Evolutionary conservation across 2,113 vertebrate species (phyloP), one percentile per base, ranked within the genome.

Genomic region (Pseudolaguvia tuberculata): DNA sequence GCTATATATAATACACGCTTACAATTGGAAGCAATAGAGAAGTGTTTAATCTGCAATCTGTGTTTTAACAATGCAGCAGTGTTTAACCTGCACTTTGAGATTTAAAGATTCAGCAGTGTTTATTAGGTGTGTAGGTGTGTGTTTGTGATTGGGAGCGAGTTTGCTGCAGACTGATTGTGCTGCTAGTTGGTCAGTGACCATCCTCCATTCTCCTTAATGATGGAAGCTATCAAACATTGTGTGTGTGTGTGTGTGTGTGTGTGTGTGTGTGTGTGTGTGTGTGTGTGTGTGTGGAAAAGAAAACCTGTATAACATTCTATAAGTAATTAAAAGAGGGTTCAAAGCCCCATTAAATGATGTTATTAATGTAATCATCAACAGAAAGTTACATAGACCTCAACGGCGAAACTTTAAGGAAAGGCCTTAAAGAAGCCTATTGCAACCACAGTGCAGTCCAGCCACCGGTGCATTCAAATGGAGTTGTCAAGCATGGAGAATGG

Each of bases 201-300:
- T 67, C 35, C 13, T 31, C 45, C 14, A 47, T 73, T 15, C 23
- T 62, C 52, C 72, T 70, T 84, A 78, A 83, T 88, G 85, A 88
- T 87, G 87, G 81, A 55, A 62, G 42, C 80, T 79, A 83, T 86
- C 78, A 84, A 80, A 84, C 78, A 47, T 76, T 85, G 35, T 17
- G n/a, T 15, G 57, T 9, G 17, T 35, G 7, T 20, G 18, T n/a
- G n/a, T n/a, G n/a, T n/a, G n/a, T n/a, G n/a, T n/a, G n/a, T 59
- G 29, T 59, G 7, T 61, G 17, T 47, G 0, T 31, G 66, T 66
- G 31, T 77, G 47, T 45, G 61, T 63, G 59, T 72, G 47, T 20
- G 20, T 31, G 67, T 56, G 25, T 29, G 58, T 45, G 7, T 57
- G 71, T 66, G 42, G 69, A 15, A 62, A 52, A 45, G 47, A 29